phyloP scores from a whole-genome alignment of 2,797 vertebrate genomes.

The Tangara arthus region DNA sequence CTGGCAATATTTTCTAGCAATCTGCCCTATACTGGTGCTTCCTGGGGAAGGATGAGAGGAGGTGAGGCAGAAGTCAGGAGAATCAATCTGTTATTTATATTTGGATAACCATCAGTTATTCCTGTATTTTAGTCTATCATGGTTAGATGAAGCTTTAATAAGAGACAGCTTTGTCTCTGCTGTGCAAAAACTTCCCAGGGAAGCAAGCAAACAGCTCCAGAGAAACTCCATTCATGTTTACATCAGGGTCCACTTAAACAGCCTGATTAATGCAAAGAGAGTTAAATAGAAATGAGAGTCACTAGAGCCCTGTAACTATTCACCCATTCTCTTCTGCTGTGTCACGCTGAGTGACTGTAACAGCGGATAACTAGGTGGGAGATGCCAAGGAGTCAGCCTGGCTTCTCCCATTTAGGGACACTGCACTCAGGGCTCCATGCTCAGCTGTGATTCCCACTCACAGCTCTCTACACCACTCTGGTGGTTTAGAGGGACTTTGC shows the following conservation, averaged over 20 bases:
- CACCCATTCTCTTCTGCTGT: slow-evolving; percentile 17
- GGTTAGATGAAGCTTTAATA: background rate
- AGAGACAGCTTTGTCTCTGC: background rate
- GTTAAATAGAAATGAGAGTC: background rate
- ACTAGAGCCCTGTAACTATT: background rate
- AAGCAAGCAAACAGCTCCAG: background rate
- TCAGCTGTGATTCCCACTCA: background rate
- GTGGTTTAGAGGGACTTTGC: slow-evolving; percentile 15
- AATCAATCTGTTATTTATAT: background rate
- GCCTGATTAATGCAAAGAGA: background rate
- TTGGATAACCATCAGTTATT: background rate
- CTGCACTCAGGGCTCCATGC: background rate
- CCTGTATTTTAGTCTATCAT: background rate
- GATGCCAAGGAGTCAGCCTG: slow-evolving; percentile 1
- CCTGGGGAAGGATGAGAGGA: background rate
- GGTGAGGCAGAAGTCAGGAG: background rate
- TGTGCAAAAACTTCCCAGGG: background rate
- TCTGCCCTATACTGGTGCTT: background rate
- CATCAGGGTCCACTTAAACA: background rate
- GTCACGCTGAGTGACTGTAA: slow-evolving; percentile 7
- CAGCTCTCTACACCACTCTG: slow-evolving; percentile 61
- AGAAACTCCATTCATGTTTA: background rate
- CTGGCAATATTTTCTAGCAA: background rate
- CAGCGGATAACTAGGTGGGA: background rate
- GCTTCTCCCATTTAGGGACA: slow-evolving; percentile 45